Evolutionary conservation across 2,113 vertebrate genomes (phyloP), one percentile per base, ranked within the genome.

Genomic region (Hippocampus mohnikei): DNA sequence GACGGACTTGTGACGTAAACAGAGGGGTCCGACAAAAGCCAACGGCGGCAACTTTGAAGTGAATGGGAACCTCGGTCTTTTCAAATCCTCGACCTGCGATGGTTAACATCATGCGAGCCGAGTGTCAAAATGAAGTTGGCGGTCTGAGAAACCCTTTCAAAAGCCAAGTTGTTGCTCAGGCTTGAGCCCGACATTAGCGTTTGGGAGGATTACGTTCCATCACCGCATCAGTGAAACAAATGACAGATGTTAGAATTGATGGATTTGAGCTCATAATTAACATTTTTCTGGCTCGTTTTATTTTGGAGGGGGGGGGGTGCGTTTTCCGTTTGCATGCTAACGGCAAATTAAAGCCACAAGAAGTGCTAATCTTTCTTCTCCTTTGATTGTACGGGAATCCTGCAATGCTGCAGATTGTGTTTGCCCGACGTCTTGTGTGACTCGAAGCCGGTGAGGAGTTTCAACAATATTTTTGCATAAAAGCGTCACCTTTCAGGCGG

Each of bases 1-100:
- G 74, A 83, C 73, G 72, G 46, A 74, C 27, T 53, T 25, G 68
- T 76, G 66, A 68, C 66, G 68, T 67, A 67, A 72, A 77, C 64
- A 70, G 56, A 65, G 5, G 62, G 69, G 70, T 70, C n/a, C 23
- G 29, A 76, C 60, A 58, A 66, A 75, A 69, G 29, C 25, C 59
- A 66, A 40, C 37, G 63, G 50, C 48, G 37, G 18, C 3, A 61
- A 65, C 53, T 67, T 53, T 23, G 52, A 68, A 40, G 23, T 65
- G 23, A n/a, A 27, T 65, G 41, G 29, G 21, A 18, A 29, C 8
- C 3, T 66, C 48, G 46, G 41, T n/a, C 8, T 66, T 25, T 66
- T 44, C 25, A 16, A 25, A 9, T 63, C 40, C 2, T 63, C 41
- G 3, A 41, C 62, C 61, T n/a, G 1, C 20, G 13, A 58, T 27